Conservation (phyloP, 2,888 invertebrate genomes). For the Nomada ferruginata region DNA sequence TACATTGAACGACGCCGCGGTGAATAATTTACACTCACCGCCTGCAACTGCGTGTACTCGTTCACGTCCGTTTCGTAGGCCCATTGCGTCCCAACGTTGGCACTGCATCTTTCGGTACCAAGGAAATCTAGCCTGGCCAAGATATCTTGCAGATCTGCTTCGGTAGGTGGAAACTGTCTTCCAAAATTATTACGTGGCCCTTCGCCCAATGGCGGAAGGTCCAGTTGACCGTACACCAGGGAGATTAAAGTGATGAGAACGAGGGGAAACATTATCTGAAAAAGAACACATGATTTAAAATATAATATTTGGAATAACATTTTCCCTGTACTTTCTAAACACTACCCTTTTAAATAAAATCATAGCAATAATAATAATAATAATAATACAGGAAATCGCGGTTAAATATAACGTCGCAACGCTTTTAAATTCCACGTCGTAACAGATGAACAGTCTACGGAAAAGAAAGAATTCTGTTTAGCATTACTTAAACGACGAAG, state of each 20-base stretch:
- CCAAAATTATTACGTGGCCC: conserved; percentile 47
- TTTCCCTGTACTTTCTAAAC: too few relatives aligned
- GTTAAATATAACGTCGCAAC: too few relatives aligned
- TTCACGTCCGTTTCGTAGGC: conserved; percentile 95
- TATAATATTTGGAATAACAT: too few relatives aligned
- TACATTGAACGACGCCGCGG: neutral
- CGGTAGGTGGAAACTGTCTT: conserved; percentile 55
- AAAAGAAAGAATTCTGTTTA: too few relatives aligned
- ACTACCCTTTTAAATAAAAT: too few relatives aligned
- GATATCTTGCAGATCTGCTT: conserved; percentile 76
- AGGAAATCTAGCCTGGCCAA: conserved; percentile 90
- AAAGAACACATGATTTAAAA: neutral
- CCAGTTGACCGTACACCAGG: conserved; percentile 75
- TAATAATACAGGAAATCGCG: neutral
- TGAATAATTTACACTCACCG: conserved; percentile 87
- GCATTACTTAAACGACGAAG: neutral
- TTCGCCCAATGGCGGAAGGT: conserved; percentile 78
- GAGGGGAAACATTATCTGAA: conserved; percentile 36
- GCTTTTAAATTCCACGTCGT: neutral
- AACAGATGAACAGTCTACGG: too few relatives aligned
- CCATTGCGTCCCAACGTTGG: conserved; percentile 95
- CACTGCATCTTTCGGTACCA: conserved; percentile 92
- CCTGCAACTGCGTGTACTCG: conserved; percentile 92
- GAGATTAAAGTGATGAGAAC: conserved; percentile 61
- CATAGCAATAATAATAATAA: neutral